Evolutionary conservation across 2,888 invertebrate species (phyloP), one percentile per base, ranked within the genome.

Genomic region (Odontothrips loti): DNA sequence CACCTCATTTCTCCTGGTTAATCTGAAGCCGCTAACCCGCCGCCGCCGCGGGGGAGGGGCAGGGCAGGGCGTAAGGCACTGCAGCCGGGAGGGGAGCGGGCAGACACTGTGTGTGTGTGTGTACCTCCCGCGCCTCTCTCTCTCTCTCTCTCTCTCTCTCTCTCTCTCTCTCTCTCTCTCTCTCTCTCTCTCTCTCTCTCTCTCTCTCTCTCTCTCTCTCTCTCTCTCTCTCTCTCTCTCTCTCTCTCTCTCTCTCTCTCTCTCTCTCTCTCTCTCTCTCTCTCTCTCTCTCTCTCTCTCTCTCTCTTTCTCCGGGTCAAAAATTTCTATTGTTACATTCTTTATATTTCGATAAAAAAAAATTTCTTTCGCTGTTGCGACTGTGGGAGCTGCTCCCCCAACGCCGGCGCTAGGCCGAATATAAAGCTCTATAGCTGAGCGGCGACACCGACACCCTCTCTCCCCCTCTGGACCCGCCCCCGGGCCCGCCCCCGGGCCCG

Each of bases 221-320:
- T 79, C n/a, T n/a, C 43, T 11, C 43, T 17, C 80, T 43, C 47
- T 11, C 47, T 34, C 12, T 79, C 43, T 20, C 34, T 10, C 20
- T 48, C 2, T 0, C 80, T 11, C 12, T 6, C 29, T 79, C 20
- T n/a, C 43, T 17, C 47, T 48, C n/a, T 43, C 47, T 79, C 43
- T 79, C 47, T 79, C 29, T 83, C 84, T 84, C 83, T 83, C 84
- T 84, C 84, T 84, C 84, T 83, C 83, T 81, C 84, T 47, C 80
- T 47, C 80, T n/a, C 80, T 78, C 58, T 75, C 47, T 51, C 78
- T 80, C 75, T 81, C 51, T 63, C 80, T 12, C 47, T 58, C 58
- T 43, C 27, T 23, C 29, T n/a, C 79, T 51, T 48, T 81, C 48
- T 79, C n/a, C n/a, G n/a, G n/a, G n/a, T n/a, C n/a, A n/a, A n/a